Evolutionary conservation across 2,113 vertebrate genomes (phyloP), one percentile per base, ranked within the genome.

Genomic region (Steatornis caripensis): DNA sequence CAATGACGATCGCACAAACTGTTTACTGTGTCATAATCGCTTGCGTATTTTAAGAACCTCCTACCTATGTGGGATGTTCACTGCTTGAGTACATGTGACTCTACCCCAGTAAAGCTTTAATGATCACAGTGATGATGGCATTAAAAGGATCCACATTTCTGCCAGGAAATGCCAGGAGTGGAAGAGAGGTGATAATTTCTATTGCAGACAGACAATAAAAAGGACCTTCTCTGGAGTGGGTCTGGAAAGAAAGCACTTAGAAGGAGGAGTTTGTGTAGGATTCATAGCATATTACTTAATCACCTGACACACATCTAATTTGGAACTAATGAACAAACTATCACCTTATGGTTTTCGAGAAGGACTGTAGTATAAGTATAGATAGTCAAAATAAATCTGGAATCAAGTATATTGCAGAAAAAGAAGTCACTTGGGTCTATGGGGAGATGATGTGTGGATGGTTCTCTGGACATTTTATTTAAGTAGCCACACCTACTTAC

Each of bases 21-120:
- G 21, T 77, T 91, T 60, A 69, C 18, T 39, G 23, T 49, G 24
- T n/a, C 70, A 57, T 11, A 76, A 93, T 70, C 80, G 37, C 11
- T 15, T 65, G 84, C 60, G 41, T 87, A 79, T 69, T 87, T 93
- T 65, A 90, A 64, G 76, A 91, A 77, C 66, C 15, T 61, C 30
- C 49, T 65, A 41, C 65, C 36, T 84, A 7, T 24, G 39, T 70
- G 60, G 64, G 75, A 51, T 60, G 64, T 83, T 93, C 58, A 53
- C 27, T 89, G 43, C 70, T 84, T 13, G 5, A 87, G 66, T 70
- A 60, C 24, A 12, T 29, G 51, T 80, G 55, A 78, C 55, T 84
- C 70, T 85, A 75, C 15, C 46, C 75, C 48, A 75, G 55, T 88
- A 91, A 88, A 95, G 68, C 75, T 95, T 93, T 90, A 89, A 95